Percentiles rank a stretch among this genome's conserved stretches.
These are phyloP conservation scores for Amblyjoppa proteus DNA, from an alignment of 2,888 invertebrate genomes.

Conservation along the genomic window DNA sequence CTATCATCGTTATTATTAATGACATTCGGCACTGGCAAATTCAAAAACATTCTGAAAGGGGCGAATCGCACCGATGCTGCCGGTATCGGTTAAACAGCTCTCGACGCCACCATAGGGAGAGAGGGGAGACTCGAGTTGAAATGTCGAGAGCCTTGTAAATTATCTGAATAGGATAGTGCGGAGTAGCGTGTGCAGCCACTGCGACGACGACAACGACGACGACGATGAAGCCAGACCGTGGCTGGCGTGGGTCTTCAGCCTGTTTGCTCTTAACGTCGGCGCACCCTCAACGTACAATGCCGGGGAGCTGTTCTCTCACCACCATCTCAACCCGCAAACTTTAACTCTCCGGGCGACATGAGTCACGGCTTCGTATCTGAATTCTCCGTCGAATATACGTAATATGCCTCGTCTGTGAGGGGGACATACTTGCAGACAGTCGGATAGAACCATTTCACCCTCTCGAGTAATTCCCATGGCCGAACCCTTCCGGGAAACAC, in stretches of 20 bases:
- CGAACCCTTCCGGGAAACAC: too few relatives aligned
- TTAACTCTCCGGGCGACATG: slow-evolving; percentile 13
- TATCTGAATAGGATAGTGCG: slow-evolving; percentile 1
- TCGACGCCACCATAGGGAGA: not conserved
- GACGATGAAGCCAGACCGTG: slow-evolving; percentile 51
- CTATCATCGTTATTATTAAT: too few relatives aligned
- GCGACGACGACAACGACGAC: not conserved
- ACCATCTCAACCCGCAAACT: slow-evolving; percentile 5
- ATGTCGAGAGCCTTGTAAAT: slow-evolving; percentile 12
- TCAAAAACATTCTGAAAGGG: too few relatives aligned
- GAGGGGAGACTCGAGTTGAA: not conserved
- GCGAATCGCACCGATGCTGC: too few relatives aligned
- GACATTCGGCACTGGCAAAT: too few relatives aligned
- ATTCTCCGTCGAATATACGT: not conserved
- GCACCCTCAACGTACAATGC: slow-evolving; percentile 28
- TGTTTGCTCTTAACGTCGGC: slow-evolving; percentile 45
- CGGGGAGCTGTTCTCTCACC: slow-evolving; percentile 8
- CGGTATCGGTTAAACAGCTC: not conserved
- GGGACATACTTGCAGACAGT: too few relatives aligned
- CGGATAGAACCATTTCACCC: too few relatives aligned
- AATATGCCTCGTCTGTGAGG: too few relatives aligned
- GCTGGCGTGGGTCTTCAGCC: slow-evolving; percentile 46
- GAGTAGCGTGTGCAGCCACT: not conserved
- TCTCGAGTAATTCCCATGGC: too few relatives aligned
- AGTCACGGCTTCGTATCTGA: slow-evolving; percentile 15